phyloP scores from a whole-genome alignment of 2,888 invertebrate genomes.

The Ophion ventricosus region DNA sequence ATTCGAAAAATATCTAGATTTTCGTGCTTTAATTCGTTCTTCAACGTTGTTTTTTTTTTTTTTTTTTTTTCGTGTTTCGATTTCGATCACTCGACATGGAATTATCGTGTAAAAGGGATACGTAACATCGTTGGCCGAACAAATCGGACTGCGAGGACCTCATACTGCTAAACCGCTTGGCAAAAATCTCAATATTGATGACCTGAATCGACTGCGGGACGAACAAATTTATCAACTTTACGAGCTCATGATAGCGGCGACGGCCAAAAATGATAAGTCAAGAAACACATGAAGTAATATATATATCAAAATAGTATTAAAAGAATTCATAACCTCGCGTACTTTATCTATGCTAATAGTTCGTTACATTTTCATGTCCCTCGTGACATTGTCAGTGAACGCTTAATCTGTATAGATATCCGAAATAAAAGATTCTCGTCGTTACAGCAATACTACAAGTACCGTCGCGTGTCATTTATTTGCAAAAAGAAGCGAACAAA shows the following conservation, averaged over 20 bases:
- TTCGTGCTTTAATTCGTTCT: not conserved
- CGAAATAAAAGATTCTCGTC: too few relatives aligned
- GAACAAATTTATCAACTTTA: slow-evolving; percentile 94
- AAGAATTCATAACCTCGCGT: not conserved
- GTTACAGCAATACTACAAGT: not conserved
- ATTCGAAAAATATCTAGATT: not conserved
- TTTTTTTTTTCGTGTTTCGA: not conserved
- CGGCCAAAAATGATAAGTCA: slow-evolving; percentile 77
- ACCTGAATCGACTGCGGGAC: slow-evolving; percentile 89
- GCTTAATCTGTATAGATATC: too few relatives aligned
- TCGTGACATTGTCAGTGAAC: not conserved
- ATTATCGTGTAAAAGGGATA: slow-evolving; percentile 86
- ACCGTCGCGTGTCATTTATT: slow-evolving; percentile 1
- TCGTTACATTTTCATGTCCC: not conserved
- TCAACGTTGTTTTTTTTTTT: not conserved
- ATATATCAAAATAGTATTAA: not conserved
- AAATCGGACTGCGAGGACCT: slow-evolving; percentile 88
- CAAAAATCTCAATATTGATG: slow-evolving; percentile 85
- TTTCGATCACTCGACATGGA: slow-evolving; percentile 39
- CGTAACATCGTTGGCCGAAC: slow-evolving; percentile 89
- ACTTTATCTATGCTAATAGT: not conserved
- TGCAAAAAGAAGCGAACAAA: too few relatives aligned
- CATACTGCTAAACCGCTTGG: slow-evolving; percentile 87
- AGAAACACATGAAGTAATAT: slow-evolving; percentile 23
- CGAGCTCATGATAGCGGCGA: slow-evolving; percentile 91